Conservation (phyloP, 1,140 invertebrate species). For the Carposina sasakii region DNA sequence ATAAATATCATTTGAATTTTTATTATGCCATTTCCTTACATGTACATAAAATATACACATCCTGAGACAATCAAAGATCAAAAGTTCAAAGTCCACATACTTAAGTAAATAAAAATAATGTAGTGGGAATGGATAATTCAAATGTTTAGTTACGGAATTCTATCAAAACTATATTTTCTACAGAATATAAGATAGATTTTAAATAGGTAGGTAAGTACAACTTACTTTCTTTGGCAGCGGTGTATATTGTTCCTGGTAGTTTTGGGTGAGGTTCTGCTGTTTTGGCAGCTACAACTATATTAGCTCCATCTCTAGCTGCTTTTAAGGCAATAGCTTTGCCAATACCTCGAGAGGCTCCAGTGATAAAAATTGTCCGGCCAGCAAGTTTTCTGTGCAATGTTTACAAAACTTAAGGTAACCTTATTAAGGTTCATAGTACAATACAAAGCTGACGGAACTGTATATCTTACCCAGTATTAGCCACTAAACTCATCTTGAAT, state of each 20-base stretch:
- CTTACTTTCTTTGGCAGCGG: slow-evolving; percentile 95
- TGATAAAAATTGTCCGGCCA: slow-evolving; percentile 94
- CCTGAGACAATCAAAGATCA: neutral
- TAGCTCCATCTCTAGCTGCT: slow-evolving; percentile 94
- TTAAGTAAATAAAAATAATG: neutral
- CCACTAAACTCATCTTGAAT: slow-evolving; percentile 60
- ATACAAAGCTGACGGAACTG: slow-evolving; percentile 6
- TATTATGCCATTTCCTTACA: no score
- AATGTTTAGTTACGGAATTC: no score
- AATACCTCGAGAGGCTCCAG: slow-evolving; percentile 97
- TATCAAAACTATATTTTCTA: neutral
- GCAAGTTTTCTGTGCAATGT: slow-evolving; percentile 92
- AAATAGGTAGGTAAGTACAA: slow-evolving; percentile 18
- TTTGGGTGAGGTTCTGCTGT: slow-evolving; percentile 97
- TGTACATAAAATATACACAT: no score
- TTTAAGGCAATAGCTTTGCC: slow-evolving; percentile 97
- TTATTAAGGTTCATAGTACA: no score
- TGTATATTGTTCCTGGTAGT: slow-evolving; percentile 97
- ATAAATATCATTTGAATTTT: no score
- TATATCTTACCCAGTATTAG: slow-evolving; percentile 59
- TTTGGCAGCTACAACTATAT: slow-evolving; percentile 96
- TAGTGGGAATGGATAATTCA: no score
- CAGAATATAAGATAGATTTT: neutral
- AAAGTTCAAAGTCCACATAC: slow-evolving; percentile 38
- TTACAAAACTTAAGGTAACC: no score